Evolutionary conservation across 1,140 invertebrate species (phyloP).

Genomic region (Lordiphosa stackelbergi): DNA sequence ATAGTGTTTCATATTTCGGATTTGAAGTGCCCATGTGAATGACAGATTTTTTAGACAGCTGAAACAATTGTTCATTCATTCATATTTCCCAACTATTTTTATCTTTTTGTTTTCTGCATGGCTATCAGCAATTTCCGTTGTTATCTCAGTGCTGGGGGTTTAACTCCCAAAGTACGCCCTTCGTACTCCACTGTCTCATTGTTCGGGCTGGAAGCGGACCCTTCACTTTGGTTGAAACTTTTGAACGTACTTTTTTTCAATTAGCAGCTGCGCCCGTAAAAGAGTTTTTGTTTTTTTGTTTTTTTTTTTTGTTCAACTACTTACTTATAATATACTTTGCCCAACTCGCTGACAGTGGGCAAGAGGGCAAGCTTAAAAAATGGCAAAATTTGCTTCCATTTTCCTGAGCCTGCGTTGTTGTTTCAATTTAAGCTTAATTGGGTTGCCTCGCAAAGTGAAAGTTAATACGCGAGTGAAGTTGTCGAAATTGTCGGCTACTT

Average conservation of each 20-base stretch:
- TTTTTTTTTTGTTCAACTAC: constrained; percentile 36
- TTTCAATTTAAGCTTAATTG: constrained; percentile 55
- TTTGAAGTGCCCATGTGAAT: too few species aligned
- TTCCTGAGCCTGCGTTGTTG: constrained; percentile 36
- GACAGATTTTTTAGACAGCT: too few species aligned
- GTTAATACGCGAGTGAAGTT: constrained; percentile 70
- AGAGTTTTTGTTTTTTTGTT: constrained; percentile 33
- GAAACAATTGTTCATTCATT: too few species aligned
- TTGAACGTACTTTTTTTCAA: constrained; percentile 46
- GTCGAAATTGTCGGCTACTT: constrained; percentile 23
- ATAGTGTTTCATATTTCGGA: too few species aligned
- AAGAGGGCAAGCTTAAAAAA: constrained; percentile 4
- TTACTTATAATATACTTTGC: constrained; percentile 25
- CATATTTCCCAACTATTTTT: too few species aligned
- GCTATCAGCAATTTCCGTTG: constrained; percentile 6
- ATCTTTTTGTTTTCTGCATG: neutral
- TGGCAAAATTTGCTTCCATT: constrained; percentile 60
- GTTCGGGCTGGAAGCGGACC: neutral
- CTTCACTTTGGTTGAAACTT: constrained; percentile 25
- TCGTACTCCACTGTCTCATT: too few species aligned
- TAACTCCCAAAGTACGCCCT: too few species aligned
- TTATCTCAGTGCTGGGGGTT: constrained; percentile 1
- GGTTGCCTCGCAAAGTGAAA: constrained; percentile 59
- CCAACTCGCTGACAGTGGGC: constrained; percentile 1
- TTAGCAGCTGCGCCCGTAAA: constrained; percentile 45